These are phyloP conservation scores for Centrocercus urophasianus DNA, from an alignment of 2,113 vertebrate genomes.

Conservation along the genomic window DNA sequence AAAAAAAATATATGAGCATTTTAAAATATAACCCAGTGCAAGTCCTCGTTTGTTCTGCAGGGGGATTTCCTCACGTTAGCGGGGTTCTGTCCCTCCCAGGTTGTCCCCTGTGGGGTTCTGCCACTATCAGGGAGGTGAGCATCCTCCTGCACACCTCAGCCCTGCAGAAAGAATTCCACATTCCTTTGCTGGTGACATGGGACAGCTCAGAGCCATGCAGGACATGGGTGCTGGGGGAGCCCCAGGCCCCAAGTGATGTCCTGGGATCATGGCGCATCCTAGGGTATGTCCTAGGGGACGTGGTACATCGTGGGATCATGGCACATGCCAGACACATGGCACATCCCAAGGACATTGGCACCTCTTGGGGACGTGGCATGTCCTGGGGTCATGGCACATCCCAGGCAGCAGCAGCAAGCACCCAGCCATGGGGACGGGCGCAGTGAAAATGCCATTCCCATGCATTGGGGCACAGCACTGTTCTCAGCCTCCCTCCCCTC, in stretches of 20 bases:
- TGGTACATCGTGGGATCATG: no score
- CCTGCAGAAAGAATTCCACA: background rate
- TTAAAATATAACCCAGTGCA: constrained; percentile 62
- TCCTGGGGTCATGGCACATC: no score
- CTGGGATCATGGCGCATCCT: no score
- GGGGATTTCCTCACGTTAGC: background rate
- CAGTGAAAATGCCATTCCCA: fast-evolving
- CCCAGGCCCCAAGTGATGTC: fast-evolving
- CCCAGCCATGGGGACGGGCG: background rate
- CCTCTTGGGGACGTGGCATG: no score
- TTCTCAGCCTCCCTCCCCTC: background rate
- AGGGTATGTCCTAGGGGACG: no score
- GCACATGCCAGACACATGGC: no score
- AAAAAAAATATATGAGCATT: constrained; percentile 73
- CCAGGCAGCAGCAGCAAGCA: background rate
- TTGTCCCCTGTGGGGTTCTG: background rate
- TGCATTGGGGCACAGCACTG: background rate
- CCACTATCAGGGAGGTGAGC: no score
- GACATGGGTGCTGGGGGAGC: fast-evolving
- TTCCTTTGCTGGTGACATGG: background rate
- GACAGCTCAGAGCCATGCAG: fast-evolving
- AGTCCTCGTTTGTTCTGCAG: constrained; percentile 40
- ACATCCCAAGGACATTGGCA: no score
- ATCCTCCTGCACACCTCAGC: background rate
- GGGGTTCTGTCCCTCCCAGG: fast-evolving